Conservation (phyloP, 2,797 vertebrate genomes). For the Diplodus sargus region DNA sequence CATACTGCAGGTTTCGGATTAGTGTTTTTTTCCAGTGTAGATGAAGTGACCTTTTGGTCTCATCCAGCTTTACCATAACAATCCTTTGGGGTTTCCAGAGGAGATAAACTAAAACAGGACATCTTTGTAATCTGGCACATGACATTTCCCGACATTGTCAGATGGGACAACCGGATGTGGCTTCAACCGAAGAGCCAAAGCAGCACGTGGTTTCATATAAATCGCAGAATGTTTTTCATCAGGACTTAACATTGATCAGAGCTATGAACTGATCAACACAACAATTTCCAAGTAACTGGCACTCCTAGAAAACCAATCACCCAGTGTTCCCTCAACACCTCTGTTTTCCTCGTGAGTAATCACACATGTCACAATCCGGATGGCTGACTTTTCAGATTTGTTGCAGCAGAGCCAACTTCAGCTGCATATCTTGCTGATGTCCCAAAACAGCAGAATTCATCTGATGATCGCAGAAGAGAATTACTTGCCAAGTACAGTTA, state of each 20-base stretch:
- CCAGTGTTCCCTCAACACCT: conserved; percentile 12
- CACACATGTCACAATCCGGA: conserved; percentile 36
- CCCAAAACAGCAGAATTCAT: conserved; percentile 29
- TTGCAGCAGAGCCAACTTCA: conserved; percentile 9
- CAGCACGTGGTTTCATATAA: background rate
- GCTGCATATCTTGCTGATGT: conserved; percentile 17
- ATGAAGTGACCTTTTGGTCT: conserved; percentile 53
- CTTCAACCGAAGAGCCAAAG: background rate
- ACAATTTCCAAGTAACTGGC: conserved; percentile 22
- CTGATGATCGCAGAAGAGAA: conserved; percentile 32
- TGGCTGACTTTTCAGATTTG: conserved; percentile 16
- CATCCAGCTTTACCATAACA: conserved; percentile 50
- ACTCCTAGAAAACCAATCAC: conserved; percentile 47
- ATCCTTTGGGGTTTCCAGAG: conserved; percentile 36
- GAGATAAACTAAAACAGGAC: conserved; percentile 36
- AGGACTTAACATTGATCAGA: conserved; percentile 36
- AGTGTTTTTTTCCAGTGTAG: conserved; percentile 47
- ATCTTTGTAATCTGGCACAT: conserved; percentile 50
- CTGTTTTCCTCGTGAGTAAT: conserved; percentile 43
- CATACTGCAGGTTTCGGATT: conserved; percentile 29
- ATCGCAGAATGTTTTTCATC: conserved; percentile 36
- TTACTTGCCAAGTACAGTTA: conserved; percentile 61
- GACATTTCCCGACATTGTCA: conserved; percentile 20
- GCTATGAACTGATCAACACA: conserved; percentile 39
- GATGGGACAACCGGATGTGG: background rate